phyloP scores from a whole-genome alignment of 2,888 invertebrate genomes.

The Drosophila glabriapex region DNA sequence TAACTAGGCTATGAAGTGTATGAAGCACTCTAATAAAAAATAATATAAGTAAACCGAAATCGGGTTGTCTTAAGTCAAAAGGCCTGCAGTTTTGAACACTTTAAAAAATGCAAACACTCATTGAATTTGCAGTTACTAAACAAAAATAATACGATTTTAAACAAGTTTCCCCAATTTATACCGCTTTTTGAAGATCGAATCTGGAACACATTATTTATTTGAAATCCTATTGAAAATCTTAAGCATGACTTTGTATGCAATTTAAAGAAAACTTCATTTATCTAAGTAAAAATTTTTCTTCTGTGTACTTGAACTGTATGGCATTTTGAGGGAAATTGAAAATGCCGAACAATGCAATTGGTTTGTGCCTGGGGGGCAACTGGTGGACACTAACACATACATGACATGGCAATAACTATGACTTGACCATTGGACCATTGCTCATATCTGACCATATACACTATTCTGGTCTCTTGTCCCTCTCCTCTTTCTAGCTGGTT shows the following conservation, averaged over 20 bases:
- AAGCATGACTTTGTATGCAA: neutral
- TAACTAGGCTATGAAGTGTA: rapidly evolving
- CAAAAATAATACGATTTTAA: neutral
- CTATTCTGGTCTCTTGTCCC: neutral
- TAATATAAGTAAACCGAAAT: neutral
- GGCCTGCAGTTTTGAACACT: neutral
- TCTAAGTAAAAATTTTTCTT: neutral
- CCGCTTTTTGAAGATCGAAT: neutral
- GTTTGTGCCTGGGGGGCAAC: conserved; percentile 12
- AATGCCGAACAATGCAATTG: conserved; percentile 39
- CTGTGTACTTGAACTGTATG: conserved; percentile 26
- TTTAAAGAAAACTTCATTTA: neutral
- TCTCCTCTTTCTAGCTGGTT: conserved; percentile 9
- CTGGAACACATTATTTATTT: neutral
- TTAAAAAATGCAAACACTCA: neutral
- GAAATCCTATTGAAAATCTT: neutral
- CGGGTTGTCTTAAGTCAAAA: neutral
- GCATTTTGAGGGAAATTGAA: conserved; percentile 42
- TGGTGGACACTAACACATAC: conserved; percentile 51
- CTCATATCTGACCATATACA: conserved; percentile 65
- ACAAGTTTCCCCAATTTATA: neutral
- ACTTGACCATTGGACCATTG: conserved; percentile 81
- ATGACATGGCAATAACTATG: conserved; percentile 82
- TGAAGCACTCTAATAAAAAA: neutral
- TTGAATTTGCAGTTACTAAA: neutral